Evolutionary conservation across 2,113 vertebrate genomes (phyloP), one percentile per base, ranked within the genome.

Genomic region (Cynocephalus volans): DNA sequence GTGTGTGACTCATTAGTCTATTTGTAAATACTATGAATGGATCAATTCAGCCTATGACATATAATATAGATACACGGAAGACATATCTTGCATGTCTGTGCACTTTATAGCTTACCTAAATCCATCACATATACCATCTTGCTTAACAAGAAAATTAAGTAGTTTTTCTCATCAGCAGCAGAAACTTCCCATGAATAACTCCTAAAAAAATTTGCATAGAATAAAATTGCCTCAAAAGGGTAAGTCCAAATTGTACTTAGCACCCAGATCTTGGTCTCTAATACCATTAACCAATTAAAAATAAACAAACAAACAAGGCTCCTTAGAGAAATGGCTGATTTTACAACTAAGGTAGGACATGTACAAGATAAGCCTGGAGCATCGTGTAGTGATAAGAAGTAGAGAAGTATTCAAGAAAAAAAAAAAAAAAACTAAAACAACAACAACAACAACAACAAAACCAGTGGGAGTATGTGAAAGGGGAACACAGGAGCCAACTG

Each of bases 21-120:
- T 6, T 1, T 41, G 12, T 33, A 33, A 0, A 45, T 67, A 33
- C 1, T 58, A 19, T 3, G 28, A 76, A 1, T 48, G 15, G 3
- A 4, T 3, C 3, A 7, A 48, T 24, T 64, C 36, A 62, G 31
- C 1, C 21, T 83, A 18, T 60, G 6, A 15, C 19, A 11, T 73
- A 4, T 28, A 15, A 45, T 9, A n/a, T 6, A 73, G 33, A 45
- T 3, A 52, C 3, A 19, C 0, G 60, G 7, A 62, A 23, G 11
- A 26, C 23, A 36, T 28, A 4, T 41, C 10, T 65, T 45, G 31
- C 1, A 67, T 36, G 62, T 80, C 13, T n/a, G 5, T 18, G 7
- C 24, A 41, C 8, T 58, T 62, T 26, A 28, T n/a, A 15, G 13
- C 4, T 93, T 41, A 26, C 9, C 36, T 48, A 60, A 81, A 28